Evolutionary conservation across 2,888 invertebrate genomes (phyloP).

Genomic region (Nephrotoma guestfalica): DNA sequence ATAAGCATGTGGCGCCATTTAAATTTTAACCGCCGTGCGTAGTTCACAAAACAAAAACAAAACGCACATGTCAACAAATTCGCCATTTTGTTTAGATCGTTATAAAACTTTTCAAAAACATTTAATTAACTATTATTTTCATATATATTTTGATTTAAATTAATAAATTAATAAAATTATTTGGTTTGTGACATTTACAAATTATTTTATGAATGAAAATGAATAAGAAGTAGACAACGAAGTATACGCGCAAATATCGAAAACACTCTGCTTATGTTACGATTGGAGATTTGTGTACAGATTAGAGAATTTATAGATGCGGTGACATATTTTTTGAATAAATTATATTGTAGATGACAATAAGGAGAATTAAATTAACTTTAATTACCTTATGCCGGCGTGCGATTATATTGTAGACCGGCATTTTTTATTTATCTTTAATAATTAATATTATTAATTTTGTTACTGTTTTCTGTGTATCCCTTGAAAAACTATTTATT

Average conservation of each 20-base stretch:
- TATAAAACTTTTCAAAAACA: neutral
- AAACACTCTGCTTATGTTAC: neutral
- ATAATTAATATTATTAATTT: constrained; percentile 9
- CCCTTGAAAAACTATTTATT: neutral
- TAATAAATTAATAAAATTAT: neutral
- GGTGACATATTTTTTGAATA: neutral
- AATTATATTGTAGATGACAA: neutral
- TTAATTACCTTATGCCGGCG: constrained; percentile 42
- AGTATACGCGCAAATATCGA: neutral
- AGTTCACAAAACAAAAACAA: neutral
- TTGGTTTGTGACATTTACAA: neutral
- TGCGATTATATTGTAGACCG: constrained; percentile 45
- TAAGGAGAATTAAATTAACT: neutral
- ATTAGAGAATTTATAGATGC: neutral
- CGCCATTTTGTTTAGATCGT: neutral
- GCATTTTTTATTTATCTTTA: constrained; percentile 29
- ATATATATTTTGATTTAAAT: neutral
- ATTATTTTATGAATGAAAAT: neutral
- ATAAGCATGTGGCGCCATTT: neutral
- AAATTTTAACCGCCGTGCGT: neutral
- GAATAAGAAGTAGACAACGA: neutral
- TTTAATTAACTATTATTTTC: neutral
- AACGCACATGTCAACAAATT: neutral
- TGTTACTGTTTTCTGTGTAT: neutral
- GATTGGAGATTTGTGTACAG: neutral